Evolutionary conservation across 1,140 invertebrate genomes (phyloP), one percentile per base, ranked within the genome.

Genomic region (Probaryconus sp.): DNA sequence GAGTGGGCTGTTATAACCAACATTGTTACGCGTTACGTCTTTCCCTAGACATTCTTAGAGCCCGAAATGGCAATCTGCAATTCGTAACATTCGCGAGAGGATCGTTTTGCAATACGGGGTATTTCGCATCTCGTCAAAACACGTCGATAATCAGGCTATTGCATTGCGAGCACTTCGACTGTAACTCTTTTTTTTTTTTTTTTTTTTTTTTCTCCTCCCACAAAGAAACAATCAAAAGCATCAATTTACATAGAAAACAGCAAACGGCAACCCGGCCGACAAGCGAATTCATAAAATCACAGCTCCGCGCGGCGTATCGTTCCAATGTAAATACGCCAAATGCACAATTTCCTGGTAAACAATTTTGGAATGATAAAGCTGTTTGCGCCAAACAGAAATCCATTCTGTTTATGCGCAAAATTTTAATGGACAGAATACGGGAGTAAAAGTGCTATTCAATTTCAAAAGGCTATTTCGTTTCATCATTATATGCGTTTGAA

Each of bases 101-200:
- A n/a, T 33, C 35, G 45, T 70, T 53, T 35, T 20, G 72, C 65
- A 67, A 76, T 20, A 18, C 45, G 37, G n/a, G n/a, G 11, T 20
- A 63, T 51, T 69, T 38, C 13, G 42, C 33, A 17, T 48, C 60
- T 48, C 72, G 47, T 70, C 53, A 68, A 76, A 70, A 76, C 61
- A 76, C 72, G 55, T 65, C 65, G 43, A 60, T 75, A 64, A 60
- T 60, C 72, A 69, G 50, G 31, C 58, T 69, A 47, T 75, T 69
- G 72, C 64, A 40, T 60, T 24, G 50, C 64, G 51, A 16, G 28
- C 47, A 70, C 45, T 69, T 69, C 53, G 65, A 45, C 58, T 47
- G 47, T 47, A 45, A 65, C 53, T 64, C 65, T 65, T 75, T 69
- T 68, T 7, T 24, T 7, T 24, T 24, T 24, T 7, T 24, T 4